Conservation (phyloP, 2,888 invertebrate genomes). For the Odiellus spinosus region DNA sequence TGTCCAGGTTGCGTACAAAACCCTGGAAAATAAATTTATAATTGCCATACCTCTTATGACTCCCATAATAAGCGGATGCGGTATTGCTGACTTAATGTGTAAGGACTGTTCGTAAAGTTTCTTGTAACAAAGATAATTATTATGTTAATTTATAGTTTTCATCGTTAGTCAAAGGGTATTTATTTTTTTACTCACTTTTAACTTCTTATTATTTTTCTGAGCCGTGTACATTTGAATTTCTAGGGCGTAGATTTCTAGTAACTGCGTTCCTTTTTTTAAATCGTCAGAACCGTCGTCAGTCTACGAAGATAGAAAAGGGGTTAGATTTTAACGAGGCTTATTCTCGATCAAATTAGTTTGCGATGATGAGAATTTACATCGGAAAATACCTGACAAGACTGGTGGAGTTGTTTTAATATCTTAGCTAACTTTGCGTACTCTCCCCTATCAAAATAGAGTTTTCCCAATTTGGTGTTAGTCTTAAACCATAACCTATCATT, state of each 20-base stretch:
- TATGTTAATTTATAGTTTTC: not conserved
- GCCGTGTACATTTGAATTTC: constrained; percentile 99
- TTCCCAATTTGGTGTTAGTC: constrained; percentile 96
- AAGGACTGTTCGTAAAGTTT: constrained; percentile 93
- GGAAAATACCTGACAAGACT: constrained; percentile 69
- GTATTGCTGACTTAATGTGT: constrained; percentile 97
- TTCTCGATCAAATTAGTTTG: too few species aligned
- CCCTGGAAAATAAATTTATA: too few species aligned
- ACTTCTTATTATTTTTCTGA: constrained; percentile 96
- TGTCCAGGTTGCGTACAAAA: too few species aligned
- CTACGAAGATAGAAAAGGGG: constrained; percentile 29
- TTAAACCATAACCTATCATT: constrained; percentile 99
- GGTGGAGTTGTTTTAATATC: constrained; percentile 90
- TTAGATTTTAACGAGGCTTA: constrained; percentile 1
- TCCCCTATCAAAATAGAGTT: constrained; percentile 88
- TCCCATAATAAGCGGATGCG: constrained; percentile 99
- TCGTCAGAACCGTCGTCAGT: constrained; percentile 97
- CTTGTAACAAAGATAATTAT: constrained; percentile 21
- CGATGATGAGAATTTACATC: not conserved
- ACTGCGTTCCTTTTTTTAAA: constrained; percentile 89
- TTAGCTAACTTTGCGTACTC: constrained; percentile 74
- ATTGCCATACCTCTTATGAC: constrained; percentile 76
- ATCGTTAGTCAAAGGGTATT: too few species aligned
- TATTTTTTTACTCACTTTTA: constrained; percentile 39
- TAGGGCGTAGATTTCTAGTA: constrained; percentile 92